phyloP scores from a whole-genome alignment of 2,113 vertebrate species.

The Thalassoma bifasciatum region DNA sequence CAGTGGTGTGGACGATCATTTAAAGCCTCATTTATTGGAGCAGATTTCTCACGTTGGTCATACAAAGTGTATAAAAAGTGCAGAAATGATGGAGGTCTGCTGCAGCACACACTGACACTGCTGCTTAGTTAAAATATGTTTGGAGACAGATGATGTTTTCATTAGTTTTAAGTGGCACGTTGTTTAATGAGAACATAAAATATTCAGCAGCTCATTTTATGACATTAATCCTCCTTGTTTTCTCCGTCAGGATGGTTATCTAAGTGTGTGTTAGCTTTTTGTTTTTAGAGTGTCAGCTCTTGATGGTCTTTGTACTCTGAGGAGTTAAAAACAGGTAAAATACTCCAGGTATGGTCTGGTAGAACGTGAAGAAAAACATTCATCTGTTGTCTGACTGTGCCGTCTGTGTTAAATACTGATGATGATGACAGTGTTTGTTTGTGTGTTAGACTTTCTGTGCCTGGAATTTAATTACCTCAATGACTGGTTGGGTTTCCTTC shows the following conservation, averaged over 20 bases:
- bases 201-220: background rate
- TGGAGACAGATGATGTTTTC: background rate
- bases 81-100: too few species aligned
- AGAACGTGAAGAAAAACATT: background rate
- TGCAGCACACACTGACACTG: background rate
- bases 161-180: background rate
- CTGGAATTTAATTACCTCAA: conserved; percentile 10
- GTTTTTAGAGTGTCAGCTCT: too few species aligned
- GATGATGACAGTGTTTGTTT: conserved; percentile 5
- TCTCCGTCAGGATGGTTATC: background rate
- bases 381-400: background rate
- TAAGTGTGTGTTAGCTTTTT: too few species aligned
- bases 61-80: too few species aligned
- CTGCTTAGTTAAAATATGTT: background rate
- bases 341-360: background rate
- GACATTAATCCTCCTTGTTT: background rate
- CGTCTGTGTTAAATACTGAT: background rate
- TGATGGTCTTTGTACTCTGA: background rate
- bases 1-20: too few species aligned
- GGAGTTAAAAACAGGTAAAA: too few species aligned
- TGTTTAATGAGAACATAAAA: conserved; percentile 10
- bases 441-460: background rate
- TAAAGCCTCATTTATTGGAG: too few species aligned
- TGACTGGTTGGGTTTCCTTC: background rate
- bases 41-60: too few species aligned